Evolutionary conservation across 1,140 invertebrate genomes (phyloP), one percentile per base, ranked within the genome.

Genomic region (Drosophila pachea): DNA sequence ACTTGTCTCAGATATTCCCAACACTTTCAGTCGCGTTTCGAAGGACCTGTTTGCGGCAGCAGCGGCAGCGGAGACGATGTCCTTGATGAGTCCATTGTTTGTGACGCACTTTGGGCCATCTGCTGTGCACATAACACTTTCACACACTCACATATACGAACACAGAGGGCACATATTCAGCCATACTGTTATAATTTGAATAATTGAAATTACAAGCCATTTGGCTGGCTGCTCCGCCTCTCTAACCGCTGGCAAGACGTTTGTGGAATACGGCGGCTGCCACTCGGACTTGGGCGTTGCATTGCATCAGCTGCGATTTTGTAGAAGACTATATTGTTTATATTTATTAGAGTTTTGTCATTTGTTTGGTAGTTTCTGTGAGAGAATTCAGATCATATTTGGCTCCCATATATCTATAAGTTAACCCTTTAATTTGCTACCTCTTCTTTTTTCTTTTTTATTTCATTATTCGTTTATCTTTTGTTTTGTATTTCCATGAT

Each of bases 81-180:
- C 32, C 7, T 40, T n/a, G n/a, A n/a, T n/a, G n/a, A n/a, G n/a
- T n/a, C n/a, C n/a, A n/a, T n/a, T n/a, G n/a, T n/a, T n/a, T 33
- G 61, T 83, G 78, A 83, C 79, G 73, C 78, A 79, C 61, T 62
- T 52, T 29, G 36, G 16, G 45, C 77, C 77, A 82, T 81, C 77
- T 81, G 77, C 71, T 67, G 36, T 16, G 38, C 49, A 69, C 60
- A 68, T 42, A 40, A 43, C 48, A 50, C 36, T 38, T 48, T 66
- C 12, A 43, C 53, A 62, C 49, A 48, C 14, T 7, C 58, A 59
- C 71, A 55, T 49, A 16, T 9, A 65, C 61, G 35, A 14, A 55
- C 31, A 56, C 35, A 49, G 22, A 22, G 36, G 32, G 9, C 36
- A 59, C 43, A 54, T 14, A 22, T 32, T 12, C 50, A 22, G 42